Percentiles rank a stretch among this genome's conserved stretches.
These are phyloP conservation scores for Drosophila trapezifrons DNA, from an alignment of 1,140 invertebrate species.

Conservation along the genomic window DNA sequence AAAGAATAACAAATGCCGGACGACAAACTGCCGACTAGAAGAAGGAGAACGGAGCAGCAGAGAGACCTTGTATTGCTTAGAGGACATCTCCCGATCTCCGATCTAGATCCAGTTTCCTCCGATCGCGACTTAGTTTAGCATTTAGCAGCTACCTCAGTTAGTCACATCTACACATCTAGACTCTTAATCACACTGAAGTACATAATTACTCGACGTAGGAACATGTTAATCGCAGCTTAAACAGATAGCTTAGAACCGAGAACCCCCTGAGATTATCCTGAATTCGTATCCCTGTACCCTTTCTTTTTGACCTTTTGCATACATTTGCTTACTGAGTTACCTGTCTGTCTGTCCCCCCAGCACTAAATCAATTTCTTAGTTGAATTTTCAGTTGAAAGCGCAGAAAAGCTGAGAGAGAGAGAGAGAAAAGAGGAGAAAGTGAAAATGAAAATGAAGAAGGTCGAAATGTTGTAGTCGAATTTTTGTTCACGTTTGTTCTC, in stretches of 20 bases:
- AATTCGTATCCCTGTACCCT: slow-evolving; percentile 4
- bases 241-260: slow-evolving; percentile 49
- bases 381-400: slow-evolving; percentile 74
- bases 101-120: slow-evolving; percentile 37
- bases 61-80: slow-evolving; percentile 60
- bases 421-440: slow-evolving; percentile 22
- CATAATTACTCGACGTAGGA: slow-evolving; percentile 71
- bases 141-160: slow-evolving; percentile 70
- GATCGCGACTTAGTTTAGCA: slow-evolving; percentile 50
- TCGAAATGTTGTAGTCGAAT: slow-evolving; percentile 79
- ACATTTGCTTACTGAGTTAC: slow-evolving; percentile 78
- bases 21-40: slow-evolving; percentile 71
- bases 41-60: slow-evolving; percentile 9
- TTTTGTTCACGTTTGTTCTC: slow-evolving; percentile 82
- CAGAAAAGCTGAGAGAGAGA: slow-evolving; percentile 22
- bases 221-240: slow-evolving; percentile 81
- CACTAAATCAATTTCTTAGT: slow-evolving; percentile 81
- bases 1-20: slow-evolving; percentile 43
- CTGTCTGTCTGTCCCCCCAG: slow-evolving; percentile 48
- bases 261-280: background rate
- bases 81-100: slow-evolving; percentile 17
- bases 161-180: slow-evolving; percentile 53
- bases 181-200: slow-evolving; percentile 32
- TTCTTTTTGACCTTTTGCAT: slow-evolving; percentile 56
- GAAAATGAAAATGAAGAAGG: slow-evolving; percentile 18